A percentile compares a stretch with the other conserved stretches of the same genome.
These are phyloP conservation scores for Apis dorsata DNA, from an alignment of 1,140 invertebrate genomes.

Conservation along the genomic window DNA sequence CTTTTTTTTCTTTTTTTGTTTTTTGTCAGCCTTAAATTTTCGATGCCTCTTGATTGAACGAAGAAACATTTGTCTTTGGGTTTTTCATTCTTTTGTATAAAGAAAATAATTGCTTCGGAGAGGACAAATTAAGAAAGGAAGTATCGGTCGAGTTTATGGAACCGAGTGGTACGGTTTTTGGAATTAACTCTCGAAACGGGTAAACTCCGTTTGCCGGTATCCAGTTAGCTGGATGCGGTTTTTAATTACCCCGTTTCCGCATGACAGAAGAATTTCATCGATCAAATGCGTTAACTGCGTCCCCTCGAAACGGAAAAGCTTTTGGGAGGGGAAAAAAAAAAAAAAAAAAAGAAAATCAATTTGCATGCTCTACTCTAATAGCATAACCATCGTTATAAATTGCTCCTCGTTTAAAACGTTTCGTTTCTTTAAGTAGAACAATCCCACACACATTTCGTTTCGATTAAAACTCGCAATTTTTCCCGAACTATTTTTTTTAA, in stretches of 20 bases:
- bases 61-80: background rate
- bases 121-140: too few relatives aligned
- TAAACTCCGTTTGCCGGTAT: background rate
- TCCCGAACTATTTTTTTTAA: background rate
- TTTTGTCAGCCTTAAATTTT: too few relatives aligned
- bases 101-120: too few relatives aligned
- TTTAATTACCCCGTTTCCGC: background rate
- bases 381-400: background rate
- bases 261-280: background rate
- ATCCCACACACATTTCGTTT: background rate
- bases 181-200: background rate
- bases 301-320: too few relatives aligned
- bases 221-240: background rate
- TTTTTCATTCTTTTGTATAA: too few relatives aligned
- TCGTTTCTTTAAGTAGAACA: background rate
- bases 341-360: background rate
- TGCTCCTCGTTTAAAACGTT: background rate
- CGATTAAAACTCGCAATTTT: background rate
- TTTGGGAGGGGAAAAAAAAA: too few relatives aligned
- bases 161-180: background rate
- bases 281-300: background rate
- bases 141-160: too few relatives aligned
- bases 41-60: too few relatives aligned
- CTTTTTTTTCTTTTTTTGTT: too few relatives aligned
- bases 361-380: background rate